A percentile compares a stretch with the other conserved stretches of the same genome.
Evolutionary conservation across 2,113 vertebrate species (phyloP).

Genomic region (Condylura cristata): DNA sequence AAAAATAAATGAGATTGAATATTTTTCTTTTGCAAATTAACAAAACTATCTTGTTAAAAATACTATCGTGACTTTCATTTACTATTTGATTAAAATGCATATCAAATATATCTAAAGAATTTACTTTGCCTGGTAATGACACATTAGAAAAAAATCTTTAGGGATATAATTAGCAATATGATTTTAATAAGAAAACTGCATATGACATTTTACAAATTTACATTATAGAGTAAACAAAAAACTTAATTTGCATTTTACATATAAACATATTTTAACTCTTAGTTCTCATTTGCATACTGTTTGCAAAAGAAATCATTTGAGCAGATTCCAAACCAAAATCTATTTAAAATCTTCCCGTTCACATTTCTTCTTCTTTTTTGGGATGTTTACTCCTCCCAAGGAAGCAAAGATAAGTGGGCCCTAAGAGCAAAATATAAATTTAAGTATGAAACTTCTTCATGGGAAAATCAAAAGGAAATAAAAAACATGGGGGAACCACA

Average conservation of each 20-base stretch:
- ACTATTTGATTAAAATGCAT: background rate
- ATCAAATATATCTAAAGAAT: slow-evolving; percentile 9
- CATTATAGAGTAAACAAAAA: slow-evolving; percentile 42
- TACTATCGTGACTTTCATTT: background rate
- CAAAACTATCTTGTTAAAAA: slow-evolving; percentile 13
- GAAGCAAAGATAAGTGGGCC: background rate
- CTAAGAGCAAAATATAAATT: background rate
- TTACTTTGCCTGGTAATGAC: slow-evolving; percentile 3
- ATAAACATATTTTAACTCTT: slow-evolving; percentile 56
- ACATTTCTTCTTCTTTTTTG: background rate
- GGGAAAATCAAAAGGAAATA: background rate
- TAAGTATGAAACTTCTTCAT: background rate
- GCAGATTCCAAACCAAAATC: slow-evolving; percentile 48
- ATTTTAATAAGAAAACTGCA: slow-evolving; percentile 57
- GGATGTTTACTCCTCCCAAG: background rate
- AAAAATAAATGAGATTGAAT: background rate
- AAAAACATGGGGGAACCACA: background rate
- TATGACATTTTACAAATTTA: slow-evolving; percentile 47
- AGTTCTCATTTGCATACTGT: slow-evolving; percentile 56
- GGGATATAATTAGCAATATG: slow-evolving; percentile 39
- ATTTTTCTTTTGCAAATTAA: background rate
- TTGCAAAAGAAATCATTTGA: slow-evolving; percentile 59
- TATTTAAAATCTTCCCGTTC: slow-evolving; percentile 32
- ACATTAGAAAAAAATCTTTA: slow-evolving; percentile 47
- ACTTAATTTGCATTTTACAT: slow-evolving; percentile 47